Evolutionary conservation across 1,140 invertebrate species (phyloP).

Genomic region (Polypedilum vanderplanki): DNA sequence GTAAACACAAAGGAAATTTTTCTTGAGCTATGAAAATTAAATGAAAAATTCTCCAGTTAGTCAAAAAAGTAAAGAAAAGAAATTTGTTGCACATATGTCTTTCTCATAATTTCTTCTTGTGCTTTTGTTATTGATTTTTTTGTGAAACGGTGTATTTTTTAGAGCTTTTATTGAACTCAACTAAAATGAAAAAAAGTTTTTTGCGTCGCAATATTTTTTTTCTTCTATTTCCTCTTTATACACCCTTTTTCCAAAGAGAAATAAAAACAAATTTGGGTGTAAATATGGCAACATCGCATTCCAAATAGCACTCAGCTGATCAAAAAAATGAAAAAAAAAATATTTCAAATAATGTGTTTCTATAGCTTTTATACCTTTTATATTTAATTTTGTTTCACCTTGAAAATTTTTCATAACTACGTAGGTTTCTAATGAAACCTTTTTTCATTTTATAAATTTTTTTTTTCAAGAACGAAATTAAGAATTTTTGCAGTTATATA

Average conservation of each 20-base stretch:
- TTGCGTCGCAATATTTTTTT: conserved; percentile 1
- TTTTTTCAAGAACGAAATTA: too few species aligned
- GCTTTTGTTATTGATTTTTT: neutral
- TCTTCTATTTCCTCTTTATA: conserved; percentile 3
- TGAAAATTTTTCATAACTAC: too few species aligned
- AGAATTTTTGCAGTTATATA: too few species aligned
- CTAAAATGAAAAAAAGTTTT: neutral
- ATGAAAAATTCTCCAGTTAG: neutral
- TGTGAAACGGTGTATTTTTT: neutral
- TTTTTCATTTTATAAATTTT: too few species aligned
- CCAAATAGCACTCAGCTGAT: neutral
- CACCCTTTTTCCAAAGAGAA: neutral
- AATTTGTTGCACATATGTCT: neutral
- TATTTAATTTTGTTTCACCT: too few species aligned
- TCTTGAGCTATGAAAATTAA: neutral
- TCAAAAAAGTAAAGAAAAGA: neutral
- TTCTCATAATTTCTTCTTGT: neutral
- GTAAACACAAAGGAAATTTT: conserved; percentile 5
- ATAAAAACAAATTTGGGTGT: neutral
- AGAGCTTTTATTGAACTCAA: neutral
- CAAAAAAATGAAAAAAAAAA: neutral
- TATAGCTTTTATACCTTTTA: too few species aligned
- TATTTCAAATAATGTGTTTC: neutral
- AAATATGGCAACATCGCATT: neutral
- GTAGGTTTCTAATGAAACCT: too few species aligned